Percentiles rank a stretch among this genome's conserved stretches.
Evolutionary conservation across 1,140 invertebrate species (phyloP).

Genomic region (Drosophila pandora): DNA sequence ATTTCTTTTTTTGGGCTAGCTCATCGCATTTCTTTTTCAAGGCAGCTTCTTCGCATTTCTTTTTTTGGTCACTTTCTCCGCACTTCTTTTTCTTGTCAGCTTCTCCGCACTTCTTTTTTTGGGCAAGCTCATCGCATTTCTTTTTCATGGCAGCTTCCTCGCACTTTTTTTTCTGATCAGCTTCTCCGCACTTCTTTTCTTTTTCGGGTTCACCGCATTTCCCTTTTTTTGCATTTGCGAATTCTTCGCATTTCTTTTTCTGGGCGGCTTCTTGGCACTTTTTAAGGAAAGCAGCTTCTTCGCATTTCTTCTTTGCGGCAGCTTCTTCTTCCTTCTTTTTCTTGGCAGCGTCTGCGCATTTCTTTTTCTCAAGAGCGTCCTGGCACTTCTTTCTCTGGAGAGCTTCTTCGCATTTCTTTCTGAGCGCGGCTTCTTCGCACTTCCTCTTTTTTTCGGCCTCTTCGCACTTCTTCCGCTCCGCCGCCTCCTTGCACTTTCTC

Average conservation of each 20-base stretch:
- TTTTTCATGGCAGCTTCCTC: background rate
- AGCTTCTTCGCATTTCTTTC: slow-evolving; percentile 6
- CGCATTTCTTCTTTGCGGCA: background rate
- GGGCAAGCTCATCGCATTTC: background rate
- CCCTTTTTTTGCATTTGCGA: background rate
- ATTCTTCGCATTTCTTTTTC: background rate
- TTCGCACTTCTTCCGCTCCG: background rate
- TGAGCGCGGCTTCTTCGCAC: background rate
- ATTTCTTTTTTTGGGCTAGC: background rate
- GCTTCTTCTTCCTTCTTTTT: background rate
- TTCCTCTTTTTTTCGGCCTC: background rate
- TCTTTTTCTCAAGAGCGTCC: background rate
- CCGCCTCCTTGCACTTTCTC: background rate
- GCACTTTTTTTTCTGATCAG: background rate
- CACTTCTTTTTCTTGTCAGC: slow-evolving; percentile 3
- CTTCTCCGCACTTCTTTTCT: background rate
- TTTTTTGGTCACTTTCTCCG: background rate
- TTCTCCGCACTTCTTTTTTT: slow-evolving; percentile 11
- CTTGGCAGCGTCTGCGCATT: background rate
- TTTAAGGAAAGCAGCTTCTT: background rate
- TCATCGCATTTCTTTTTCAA: slow-evolving; percentile 9
- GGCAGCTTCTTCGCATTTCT: background rate
- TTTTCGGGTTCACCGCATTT: background rate
- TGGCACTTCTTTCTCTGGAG: background rate
- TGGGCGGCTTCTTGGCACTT: slow-evolving; percentile 1